A percentile compares a stretch with the other conserved stretches of the same genome.
phyloP scores from a whole-genome alignment of 2,888 invertebrate species.

The Agrotis segetum region DNA sequence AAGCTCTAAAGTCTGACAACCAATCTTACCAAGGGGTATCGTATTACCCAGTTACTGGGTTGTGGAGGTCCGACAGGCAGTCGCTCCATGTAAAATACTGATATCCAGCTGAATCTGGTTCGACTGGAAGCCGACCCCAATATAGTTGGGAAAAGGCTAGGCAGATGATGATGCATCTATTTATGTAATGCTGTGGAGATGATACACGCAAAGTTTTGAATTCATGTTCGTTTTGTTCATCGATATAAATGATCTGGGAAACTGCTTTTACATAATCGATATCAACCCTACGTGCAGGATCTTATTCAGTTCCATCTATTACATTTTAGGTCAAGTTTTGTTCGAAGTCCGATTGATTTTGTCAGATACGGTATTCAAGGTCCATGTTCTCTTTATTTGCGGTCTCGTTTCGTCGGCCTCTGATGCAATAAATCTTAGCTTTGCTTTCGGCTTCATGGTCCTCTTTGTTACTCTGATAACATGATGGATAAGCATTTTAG shows the following conservation, averaged over 20 bases:
- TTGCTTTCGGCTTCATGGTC: slow-evolving; percentile 86
- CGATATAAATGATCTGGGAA: background rate
- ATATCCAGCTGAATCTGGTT: too few relatives aligned
- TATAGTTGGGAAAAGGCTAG: too few relatives aligned
- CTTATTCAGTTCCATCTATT: slow-evolving; percentile 80
- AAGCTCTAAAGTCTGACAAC: too few relatives aligned
- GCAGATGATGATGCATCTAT: too few relatives aligned
- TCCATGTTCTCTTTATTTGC: slow-evolving; percentile 90
- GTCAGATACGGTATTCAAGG: slow-evolving; percentile 90
- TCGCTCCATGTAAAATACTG: too few relatives aligned
- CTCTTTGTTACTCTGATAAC: slow-evolving; percentile 87
- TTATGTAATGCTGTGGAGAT: slow-evolving; percentile 67
- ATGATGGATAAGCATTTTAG: slow-evolving; percentile 86
- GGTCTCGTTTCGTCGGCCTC: slow-evolving; percentile 89
- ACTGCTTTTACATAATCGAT: slow-evolving; percentile 19
- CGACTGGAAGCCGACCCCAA: too few relatives aligned
- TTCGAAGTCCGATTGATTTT: slow-evolving; percentile 89
- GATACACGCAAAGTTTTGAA: slow-evolving; percentile 29
- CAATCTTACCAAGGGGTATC: too few relatives aligned
- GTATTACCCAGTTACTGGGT: too few relatives aligned
- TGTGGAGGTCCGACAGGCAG: too few relatives aligned
- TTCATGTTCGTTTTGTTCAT: slow-evolving; percentile 8
- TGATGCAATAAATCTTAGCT: slow-evolving; percentile 88
- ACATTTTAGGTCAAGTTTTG: slow-evolving; percentile 89
- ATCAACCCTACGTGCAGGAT: slow-evolving; percentile 39